Conservation (phyloP, 2,113 vertebrate genomes). For the Ifrita kowaldi region DNA sequence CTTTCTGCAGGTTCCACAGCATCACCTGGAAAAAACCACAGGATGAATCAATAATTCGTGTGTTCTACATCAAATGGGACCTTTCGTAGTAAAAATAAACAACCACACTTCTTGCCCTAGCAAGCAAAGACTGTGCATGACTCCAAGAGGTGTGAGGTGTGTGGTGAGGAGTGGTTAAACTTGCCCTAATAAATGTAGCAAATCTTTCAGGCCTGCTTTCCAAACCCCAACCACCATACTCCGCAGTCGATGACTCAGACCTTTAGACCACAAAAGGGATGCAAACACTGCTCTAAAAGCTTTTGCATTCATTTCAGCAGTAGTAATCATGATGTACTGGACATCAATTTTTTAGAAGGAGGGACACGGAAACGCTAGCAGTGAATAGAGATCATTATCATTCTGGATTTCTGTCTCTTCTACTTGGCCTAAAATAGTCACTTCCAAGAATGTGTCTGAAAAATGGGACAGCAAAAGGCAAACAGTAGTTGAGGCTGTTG, state of each 20-base stretch:
- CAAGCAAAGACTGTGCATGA: not conserved
- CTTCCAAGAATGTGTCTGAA: not conserved
- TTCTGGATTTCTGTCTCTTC: not conserved
- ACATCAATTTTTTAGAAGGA: not conserved
- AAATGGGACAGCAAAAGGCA: not conserved
- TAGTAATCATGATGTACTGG: not conserved
- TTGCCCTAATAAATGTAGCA: not conserved
- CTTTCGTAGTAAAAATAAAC: not conserved
- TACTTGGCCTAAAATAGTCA: not conserved
- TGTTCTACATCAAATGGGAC: not conserved
- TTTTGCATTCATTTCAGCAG: not conserved
- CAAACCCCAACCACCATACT: not conserved
- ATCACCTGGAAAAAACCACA: slow-evolving; percentile 76
- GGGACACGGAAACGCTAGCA: accelerated
- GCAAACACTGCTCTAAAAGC: not conserved
- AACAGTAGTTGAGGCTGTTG: not conserved
- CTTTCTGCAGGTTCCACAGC: slow-evolving; percentile 92
- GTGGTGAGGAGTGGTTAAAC: not conserved
- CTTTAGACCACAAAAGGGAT: not conserved
- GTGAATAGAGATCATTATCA: not conserved
- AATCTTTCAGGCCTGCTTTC: not conserved
- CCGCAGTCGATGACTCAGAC: not conserved
- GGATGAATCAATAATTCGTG: not conserved
- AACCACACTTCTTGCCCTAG: not conserved
- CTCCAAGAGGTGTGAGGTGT: not conserved